A percentile compares a stretch with the other conserved stretches of the same genome.
phyloP scores from a whole-genome alignment of 2,797 vertebrate species.

The Brachyrhaphis roseni region DNA sequence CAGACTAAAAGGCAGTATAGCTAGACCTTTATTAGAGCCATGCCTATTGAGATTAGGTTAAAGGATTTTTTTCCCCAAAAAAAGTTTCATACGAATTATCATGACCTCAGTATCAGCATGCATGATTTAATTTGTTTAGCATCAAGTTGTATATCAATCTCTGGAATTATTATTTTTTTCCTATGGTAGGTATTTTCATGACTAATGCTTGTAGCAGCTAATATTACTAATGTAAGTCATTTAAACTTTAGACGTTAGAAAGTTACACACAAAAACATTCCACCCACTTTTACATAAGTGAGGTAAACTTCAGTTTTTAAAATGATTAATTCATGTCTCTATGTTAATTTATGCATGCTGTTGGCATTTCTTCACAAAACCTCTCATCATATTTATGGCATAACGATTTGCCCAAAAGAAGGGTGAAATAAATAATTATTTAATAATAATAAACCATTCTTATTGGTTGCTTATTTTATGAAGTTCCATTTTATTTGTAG shows the following conservation, averaged over 20 bases:
- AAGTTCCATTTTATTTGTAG: neutral
- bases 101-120: neutral
- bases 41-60: neutral
- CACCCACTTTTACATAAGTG: neutral
- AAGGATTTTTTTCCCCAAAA: neutral
- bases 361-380: neutral
- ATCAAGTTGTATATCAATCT: neutral
- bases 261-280: neutral
- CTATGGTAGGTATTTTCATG: neutral
- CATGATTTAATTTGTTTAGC: neutral
- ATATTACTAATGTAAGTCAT: neutral
- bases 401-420: neutral
- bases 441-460: too few species aligned
- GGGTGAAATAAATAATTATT: neutral
- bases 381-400: neutral
- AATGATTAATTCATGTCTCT: neutral
- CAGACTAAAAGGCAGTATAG: constrained; percentile 36
- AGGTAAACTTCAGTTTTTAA: neutral
- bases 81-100: neutral
- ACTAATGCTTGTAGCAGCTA: neutral
- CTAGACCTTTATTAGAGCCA: constrained; percentile 10
- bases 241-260: neutral
- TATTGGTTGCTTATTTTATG: neutral
- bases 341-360: neutral
- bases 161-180: neutral